phyloP scores from a whole-genome alignment of 2,797 vertebrate species.

The Loris lydekkerianus region DNA sequence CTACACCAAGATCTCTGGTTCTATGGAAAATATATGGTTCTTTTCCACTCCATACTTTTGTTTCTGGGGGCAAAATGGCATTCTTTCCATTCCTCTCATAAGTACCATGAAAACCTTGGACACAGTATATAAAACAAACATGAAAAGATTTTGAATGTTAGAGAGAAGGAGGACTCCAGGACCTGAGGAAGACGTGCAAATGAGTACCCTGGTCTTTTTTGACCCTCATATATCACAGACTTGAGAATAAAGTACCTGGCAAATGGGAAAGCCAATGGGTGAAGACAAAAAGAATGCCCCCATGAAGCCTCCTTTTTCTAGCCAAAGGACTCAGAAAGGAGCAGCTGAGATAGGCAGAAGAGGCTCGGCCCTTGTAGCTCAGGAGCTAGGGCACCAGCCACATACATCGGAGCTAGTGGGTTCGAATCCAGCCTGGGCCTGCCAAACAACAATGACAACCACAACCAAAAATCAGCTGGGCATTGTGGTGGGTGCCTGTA shows the following conservation, averaged over 20 bases:
- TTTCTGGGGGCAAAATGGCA: neutral
- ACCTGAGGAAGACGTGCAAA: neutral
- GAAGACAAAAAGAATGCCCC: neutral
- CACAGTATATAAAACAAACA: neutral
- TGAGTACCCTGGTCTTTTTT: neutral
- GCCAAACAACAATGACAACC: too few relatives aligned
- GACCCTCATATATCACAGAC: neutral
- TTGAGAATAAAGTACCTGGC: neutral
- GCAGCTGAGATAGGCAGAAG: neutral
- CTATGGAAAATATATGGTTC: neutral
- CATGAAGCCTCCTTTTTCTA: neutral
- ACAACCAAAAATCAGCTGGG: too few relatives aligned
- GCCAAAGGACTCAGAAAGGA: neutral
- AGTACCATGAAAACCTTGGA: neutral
- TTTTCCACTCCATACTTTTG: neutral
- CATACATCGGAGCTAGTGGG: too few relatives aligned
- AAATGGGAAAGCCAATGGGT: neutral
- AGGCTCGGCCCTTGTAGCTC: too few relatives aligned
- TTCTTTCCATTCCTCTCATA: neutral
- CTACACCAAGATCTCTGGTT: neutral
- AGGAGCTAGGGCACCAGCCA: too few relatives aligned
- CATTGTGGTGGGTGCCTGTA: too few relatives aligned
- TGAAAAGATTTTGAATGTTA: neutral
- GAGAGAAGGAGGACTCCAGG: neutral
- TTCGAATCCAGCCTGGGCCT: too few relatives aligned